Evolutionary conservation across 1,140 invertebrate genomes (phyloP), one percentile per base, ranked within the genome.

Genomic region (Thaumatotibia leucotreta): DNA sequence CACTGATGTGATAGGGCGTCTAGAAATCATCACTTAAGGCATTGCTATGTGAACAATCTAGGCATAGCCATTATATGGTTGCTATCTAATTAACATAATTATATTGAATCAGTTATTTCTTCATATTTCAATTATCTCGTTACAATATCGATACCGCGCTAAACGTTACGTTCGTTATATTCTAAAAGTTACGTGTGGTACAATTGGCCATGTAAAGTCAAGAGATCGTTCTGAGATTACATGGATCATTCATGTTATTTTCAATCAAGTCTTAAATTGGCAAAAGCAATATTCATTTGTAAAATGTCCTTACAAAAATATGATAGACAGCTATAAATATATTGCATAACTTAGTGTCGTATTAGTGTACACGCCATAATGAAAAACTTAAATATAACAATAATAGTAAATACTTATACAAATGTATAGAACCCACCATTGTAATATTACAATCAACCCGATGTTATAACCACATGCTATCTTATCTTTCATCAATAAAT

Each of bases 301-400:
- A 79, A 79, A 82, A 82, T 76, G 75, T 79, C 66, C 77, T 77
- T 83, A 83, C 73, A 79, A 83, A 83, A 84, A 82, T 84, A 80
- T 77, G 74, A 80, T 79, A 82, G 71, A 78, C 70, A 82, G 68
- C 72, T 77, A 81, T 79, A 82, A 81, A 82, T 84, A 83, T 84
- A 81, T 82, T 78, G 75, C 74, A 73, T 79, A 80, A 79, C 75
- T 81, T 79, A 80, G 74, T 76, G 75, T 76, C 72, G 74, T 76
- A 76, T 76, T 76, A 76, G 75, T 80, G 70, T 77, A 78, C 69
- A 82, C 74, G 70, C 73, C 74, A 82, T 70, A 76, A 75, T 66
- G 75, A 78, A 74, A 69, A 76, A 80, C 71, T 74, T 73, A 80
- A 80, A 76, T 68, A 73, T 76, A 82, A 82, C 79, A 82, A 76